These are phyloP conservation scores for Thunnus maccoyii DNA, from an alignment of 2,113 vertebrate genomes.

Conservation along the genomic window DNA sequence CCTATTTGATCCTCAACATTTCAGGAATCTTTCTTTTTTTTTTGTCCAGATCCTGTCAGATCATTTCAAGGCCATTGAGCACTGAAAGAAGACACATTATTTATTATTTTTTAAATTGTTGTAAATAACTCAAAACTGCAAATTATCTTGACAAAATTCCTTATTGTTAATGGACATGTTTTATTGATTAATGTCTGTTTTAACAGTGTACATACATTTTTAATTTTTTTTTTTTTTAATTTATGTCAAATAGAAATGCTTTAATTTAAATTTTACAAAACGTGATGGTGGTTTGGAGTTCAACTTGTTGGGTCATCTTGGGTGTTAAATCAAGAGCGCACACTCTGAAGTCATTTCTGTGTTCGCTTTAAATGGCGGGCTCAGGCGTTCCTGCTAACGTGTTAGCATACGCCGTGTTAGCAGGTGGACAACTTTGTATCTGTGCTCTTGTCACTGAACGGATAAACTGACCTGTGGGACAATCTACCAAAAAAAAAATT, in stretches of 20 bases:
- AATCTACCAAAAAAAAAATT: not conserved
- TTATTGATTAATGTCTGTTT: conserved; percentile 46
- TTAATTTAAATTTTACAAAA: not conserved
- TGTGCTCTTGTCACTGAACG: not conserved
- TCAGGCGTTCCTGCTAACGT: conserved; percentile 18
- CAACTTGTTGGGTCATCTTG: not conserved
- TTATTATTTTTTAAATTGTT: conserved; percentile 50
- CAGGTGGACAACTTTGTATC: not conserved
- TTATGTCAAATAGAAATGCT: conserved; percentile 28
- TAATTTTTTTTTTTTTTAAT: conserved; percentile 46
- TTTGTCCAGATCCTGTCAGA: conserved; percentile 10
- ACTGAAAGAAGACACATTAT: conserved; percentile 17
- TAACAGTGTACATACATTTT: conserved; percentile 52
- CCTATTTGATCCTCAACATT: not conserved
- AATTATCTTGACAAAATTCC: conserved; percentile 14
- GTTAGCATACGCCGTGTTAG: conserved; percentile 7
- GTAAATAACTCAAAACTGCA: conserved; percentile 57
- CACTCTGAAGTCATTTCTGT: not conserved
- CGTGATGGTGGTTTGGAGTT: not conserved
- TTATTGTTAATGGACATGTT: conserved; percentile 28
- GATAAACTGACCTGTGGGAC: not conserved
- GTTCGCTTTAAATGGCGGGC: not conserved
- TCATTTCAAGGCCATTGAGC: not conserved
- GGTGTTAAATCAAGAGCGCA: not conserved
- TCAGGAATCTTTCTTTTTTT: not conserved